phyloP scores from a whole-genome alignment of 2,888 invertebrate species.

The Heliconius charithonia region DNA sequence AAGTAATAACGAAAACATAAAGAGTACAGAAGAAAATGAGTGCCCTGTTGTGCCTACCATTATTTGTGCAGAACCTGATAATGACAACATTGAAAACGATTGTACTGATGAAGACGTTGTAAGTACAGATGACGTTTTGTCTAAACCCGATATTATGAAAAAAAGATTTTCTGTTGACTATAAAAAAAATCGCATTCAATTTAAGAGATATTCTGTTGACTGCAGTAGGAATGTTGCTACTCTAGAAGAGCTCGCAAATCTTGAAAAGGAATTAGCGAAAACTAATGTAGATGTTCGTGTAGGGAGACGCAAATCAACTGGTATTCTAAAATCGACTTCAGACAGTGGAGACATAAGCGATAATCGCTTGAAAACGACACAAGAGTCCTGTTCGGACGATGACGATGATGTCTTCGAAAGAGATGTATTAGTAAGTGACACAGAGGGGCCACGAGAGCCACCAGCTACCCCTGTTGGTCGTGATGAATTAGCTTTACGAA shows the following conservation, averaged over 20 bases:
- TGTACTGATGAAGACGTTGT: slow-evolving; percentile 55
- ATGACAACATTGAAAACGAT: slow-evolving; percentile 34
- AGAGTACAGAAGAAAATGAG: slow-evolving; percentile 21
- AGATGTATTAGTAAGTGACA: slow-evolving; percentile 63
- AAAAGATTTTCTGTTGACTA: slow-evolving; percentile 77
- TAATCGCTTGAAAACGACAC: slow-evolving; percentile 55
- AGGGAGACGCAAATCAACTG: slow-evolving; percentile 74
- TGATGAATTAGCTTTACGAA: slow-evolving; percentile 89
- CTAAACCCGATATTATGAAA: slow-evolving; percentile 65
- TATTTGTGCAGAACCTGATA: slow-evolving; percentile 42
- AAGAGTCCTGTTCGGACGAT: slow-evolving; percentile 69
- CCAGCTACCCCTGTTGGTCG: slow-evolving; percentile 91
- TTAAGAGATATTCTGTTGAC: slow-evolving; percentile 77
- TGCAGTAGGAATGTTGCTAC: slow-evolving; percentile 72
- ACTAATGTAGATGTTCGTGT: slow-evolving; percentile 73
- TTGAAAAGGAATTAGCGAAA: slow-evolving; percentile 73
- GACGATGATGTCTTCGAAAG: slow-evolving; percentile 87
- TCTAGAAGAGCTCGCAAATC: slow-evolving; percentile 68
- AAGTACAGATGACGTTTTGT: slow-evolving; percentile 58
- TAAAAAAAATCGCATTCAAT: slow-evolving; percentile 70
- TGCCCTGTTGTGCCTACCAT: slow-evolving; percentile 17
- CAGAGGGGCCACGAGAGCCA: slow-evolving; percentile 85
- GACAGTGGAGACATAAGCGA: slow-evolving; percentile 68
- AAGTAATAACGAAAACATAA: slow-evolving; percentile 9
- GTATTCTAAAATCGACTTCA: slow-evolving; percentile 75